A percentile compares a stretch with the other conserved stretches of the same genome.
Evolutionary conservation across 2,113 vertebrate genomes (phyloP).

Genomic region (Meleagris gallopavo): DNA sequence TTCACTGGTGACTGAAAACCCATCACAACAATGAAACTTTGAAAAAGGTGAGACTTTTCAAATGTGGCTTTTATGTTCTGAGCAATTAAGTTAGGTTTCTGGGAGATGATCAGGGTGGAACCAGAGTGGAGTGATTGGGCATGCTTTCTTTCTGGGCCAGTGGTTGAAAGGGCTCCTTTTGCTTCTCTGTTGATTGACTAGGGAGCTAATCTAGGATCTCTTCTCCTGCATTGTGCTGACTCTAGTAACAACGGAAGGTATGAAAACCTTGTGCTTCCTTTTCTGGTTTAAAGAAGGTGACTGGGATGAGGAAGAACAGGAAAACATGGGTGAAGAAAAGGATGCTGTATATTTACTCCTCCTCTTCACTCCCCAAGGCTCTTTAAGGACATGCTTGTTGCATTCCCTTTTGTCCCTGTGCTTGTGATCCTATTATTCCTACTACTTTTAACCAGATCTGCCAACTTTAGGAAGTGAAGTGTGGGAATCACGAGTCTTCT

Average conservation of each 20-base stretch:
- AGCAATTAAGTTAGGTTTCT: neutral
- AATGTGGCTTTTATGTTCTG: neutral
- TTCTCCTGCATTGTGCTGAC: rapidly evolving
- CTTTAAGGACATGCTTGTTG: neutral
- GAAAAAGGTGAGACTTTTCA: neutral
- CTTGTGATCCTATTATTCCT: neutral
- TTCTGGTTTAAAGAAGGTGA: neutral
- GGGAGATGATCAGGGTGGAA: neutral
- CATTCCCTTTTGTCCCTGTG: rapidly evolving
- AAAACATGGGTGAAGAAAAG: neutral
- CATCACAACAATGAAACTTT: neutral
- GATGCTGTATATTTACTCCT: neutral
- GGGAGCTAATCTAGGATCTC: neutral
- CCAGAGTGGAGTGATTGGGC: neutral
- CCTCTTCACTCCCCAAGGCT: neutral
- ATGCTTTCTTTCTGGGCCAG: neutral
- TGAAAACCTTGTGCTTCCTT: neutral
- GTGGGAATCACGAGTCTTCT: neutral
- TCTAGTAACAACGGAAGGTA: rapidly evolving
- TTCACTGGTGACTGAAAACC: neutral
- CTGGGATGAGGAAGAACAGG: neutral
- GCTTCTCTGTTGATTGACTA: neutral
- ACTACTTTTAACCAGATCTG: neutral
- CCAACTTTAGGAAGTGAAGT: neutral
- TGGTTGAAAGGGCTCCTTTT: neutral